A percentile compares a stretch with the other conserved stretches of the same genome.
phyloP scores from a whole-genome alignment of 2,888 invertebrate species.

The Drosophila rellima region DNA sequence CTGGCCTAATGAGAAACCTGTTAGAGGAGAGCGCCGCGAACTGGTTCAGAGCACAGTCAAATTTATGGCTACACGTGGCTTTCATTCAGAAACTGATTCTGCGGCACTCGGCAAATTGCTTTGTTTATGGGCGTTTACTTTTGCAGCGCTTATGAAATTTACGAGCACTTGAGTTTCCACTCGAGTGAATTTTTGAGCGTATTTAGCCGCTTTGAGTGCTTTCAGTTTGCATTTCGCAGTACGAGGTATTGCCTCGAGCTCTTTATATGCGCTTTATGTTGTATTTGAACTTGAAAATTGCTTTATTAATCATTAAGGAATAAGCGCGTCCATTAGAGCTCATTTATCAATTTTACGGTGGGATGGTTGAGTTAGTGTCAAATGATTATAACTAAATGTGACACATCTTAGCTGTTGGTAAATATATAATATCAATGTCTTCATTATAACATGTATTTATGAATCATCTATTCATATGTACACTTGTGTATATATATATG shows the following conservation, averaged over 20 bases:
- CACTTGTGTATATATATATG: too few relatives aligned
- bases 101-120: slow-evolving; percentile 66
- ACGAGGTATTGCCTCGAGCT: slow-evolving; percentile 19
- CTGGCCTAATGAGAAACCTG: slow-evolving; percentile 80
- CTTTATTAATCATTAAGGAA: slow-evolving; percentile 80
- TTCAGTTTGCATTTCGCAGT: slow-evolving; percentile 10
- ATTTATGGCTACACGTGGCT: slow-evolving; percentile 80
- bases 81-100: slow-evolving; percentile 77
- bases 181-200: slow-evolving; percentile 46
- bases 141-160: slow-evolving; percentile 67
- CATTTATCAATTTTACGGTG: slow-evolving; percentile 12
- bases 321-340: slow-evolving; percentile 22
- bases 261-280: slow-evolving; percentile 49
- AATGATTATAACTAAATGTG: slow-evolving; percentile 3
- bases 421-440: too few relatives aligned
- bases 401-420: slow-evolving; percentile 1
- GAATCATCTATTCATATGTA: too few relatives aligned
- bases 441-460: too few relatives aligned
- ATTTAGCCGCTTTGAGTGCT: slow-evolving; percentile 24
- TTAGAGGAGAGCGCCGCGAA: slow-evolving; percentile 66
- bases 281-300: slow-evolving; percentile 79
- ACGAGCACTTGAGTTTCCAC: slow-evolving; percentile 66
- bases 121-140: slow-evolving; percentile 86
- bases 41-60: slow-evolving; percentile 62
- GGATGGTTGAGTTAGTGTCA: background rate